phyloP scores from a whole-genome alignment of 1,140 invertebrate species.

The Bactericera cockerelli region DNA sequence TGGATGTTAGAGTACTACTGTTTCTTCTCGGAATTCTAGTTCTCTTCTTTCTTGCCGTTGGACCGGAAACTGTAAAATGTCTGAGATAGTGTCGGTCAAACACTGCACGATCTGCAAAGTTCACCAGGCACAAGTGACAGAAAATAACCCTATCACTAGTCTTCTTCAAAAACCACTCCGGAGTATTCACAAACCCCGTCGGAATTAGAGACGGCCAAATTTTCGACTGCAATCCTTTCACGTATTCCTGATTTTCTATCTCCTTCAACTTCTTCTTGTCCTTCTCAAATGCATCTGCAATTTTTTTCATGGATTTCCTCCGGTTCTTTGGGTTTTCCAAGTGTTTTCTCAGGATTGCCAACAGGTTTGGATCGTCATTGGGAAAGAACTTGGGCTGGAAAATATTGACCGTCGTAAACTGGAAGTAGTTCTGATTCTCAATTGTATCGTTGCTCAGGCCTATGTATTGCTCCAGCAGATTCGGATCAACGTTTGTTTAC shows the following conservation, averaged over 20 bases:
- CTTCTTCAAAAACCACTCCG: background rate
- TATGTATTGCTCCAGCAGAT: background rate
- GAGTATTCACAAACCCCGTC: background rate
- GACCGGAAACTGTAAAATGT: background rate
- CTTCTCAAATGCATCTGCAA: background rate
- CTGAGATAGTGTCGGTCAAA: background rate
- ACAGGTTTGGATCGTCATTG: background rate
- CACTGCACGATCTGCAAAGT: background rate
- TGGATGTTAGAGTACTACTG: too few species aligned
- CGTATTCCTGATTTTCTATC: background rate
- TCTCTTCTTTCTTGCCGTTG: background rate
- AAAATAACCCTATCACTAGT: background rate
- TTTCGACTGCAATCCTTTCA: background rate
- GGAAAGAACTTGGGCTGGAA: background rate
- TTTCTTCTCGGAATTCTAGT: background rate
- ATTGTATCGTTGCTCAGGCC: background rate
- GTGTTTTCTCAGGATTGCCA: background rate
- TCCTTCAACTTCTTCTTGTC: background rate
- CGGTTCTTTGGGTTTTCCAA: constrained; percentile 1
- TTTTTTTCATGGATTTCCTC: background rate
- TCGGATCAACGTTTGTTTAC: background rate
- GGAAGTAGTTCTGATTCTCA: background rate
- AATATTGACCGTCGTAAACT: background rate
- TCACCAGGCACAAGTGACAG: background rate
- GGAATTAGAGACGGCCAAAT: background rate